Percentiles rank a stretch among this genome's conserved stretches.
phyloP scores from a whole-genome alignment of 2,797 vertebrate species.

The Fundulus diaphanus region DNA sequence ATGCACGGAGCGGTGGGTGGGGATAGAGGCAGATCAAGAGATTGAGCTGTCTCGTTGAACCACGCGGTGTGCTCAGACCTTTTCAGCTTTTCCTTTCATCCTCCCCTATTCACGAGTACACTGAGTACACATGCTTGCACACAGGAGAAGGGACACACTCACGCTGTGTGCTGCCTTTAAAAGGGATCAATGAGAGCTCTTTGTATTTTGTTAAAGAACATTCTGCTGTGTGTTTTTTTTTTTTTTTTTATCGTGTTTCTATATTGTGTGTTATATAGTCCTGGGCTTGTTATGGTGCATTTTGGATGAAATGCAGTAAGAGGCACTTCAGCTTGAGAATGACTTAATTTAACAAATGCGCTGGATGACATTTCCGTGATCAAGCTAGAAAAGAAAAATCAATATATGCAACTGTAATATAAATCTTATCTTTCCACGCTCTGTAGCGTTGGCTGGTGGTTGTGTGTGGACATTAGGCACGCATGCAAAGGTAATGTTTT shows the following conservation, averaged over 20 bases:
- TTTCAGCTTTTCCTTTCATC: slow-evolving; percentile 76
- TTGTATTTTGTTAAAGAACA: slow-evolving; percentile 58
- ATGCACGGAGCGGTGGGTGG: slow-evolving; percentile 34
- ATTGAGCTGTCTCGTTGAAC: slow-evolving; percentile 69
- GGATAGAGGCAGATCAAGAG: slow-evolving; percentile 65
- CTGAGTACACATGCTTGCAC: slow-evolving; percentile 50
- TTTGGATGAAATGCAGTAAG: slow-evolving; percentile 7
- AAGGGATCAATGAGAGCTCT: slow-evolving; percentile 62
- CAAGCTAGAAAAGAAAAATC: neutral
- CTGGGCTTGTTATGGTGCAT: slow-evolving; percentile 23
- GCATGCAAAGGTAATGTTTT: slow-evolving; percentile 1
- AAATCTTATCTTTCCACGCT: slow-evolving; percentile 5
- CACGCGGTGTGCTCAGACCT: slow-evolving; percentile 61
- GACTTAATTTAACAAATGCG: neutral
- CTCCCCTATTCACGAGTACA: slow-evolving; percentile 65
- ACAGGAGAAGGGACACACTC: slow-evolving; percentile 60
- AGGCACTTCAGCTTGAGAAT: slow-evolving; percentile 1
- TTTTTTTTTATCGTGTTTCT: slow-evolving; percentile 34
- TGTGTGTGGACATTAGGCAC: neutral
- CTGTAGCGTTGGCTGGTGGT: neutral
- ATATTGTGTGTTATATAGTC: slow-evolving; percentile 27
- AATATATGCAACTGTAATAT: neutral
- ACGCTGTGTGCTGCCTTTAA: slow-evolving; percentile 55
- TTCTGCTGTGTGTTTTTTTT: slow-evolving; percentile 41
- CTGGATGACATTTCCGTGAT: neutral